Evolutionary conservation across 2,797 vertebrate genomes (phyloP).

Genomic region (Malurus leucopterus): DNA sequence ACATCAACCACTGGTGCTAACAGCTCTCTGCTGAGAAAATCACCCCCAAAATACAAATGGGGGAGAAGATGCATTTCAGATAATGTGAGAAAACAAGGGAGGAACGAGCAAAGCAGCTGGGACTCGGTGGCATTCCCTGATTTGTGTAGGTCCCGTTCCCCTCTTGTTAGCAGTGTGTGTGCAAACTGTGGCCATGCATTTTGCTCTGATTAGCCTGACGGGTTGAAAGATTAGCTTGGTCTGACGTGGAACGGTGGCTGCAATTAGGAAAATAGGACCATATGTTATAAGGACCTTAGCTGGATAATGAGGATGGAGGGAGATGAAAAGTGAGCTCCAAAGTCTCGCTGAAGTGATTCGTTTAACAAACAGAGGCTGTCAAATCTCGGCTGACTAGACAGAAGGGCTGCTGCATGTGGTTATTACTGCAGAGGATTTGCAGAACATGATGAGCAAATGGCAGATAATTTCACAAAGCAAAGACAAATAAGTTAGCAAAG

Average conservation of each 20-base stretch:
- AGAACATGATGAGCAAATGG: constrained; percentile 1
- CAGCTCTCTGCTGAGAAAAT: constrained; percentile 6
- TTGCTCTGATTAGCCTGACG: constrained; percentile 49
- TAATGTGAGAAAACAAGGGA: not conserved
- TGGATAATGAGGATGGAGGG: constrained; percentile 45
- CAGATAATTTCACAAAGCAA: constrained; percentile 30
- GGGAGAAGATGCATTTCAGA: not conserved
- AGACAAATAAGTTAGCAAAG: constrained; percentile 25
- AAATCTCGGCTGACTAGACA: constrained; percentile 41
- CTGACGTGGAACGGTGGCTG: constrained; percentile 25
- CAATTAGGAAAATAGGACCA: constrained; percentile 60
- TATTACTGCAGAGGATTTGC: constrained; percentile 36
- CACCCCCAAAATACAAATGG: not conserved
- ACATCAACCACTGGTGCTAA: not conserved
- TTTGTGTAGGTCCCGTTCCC: constrained; percentile 30
- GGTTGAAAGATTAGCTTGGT: constrained; percentile 55
- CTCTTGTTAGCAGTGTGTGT: constrained; percentile 40
- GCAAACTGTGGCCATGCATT: constrained; percentile 47
- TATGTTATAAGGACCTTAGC: constrained; percentile 54
- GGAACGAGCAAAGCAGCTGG: constrained; percentile 14
- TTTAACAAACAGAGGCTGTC: constrained; percentile 51
- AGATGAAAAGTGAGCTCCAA: constrained; percentile 42
- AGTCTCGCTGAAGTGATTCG: constrained; percentile 50
- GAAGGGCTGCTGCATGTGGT: constrained; percentile 28
- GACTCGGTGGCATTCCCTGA: constrained; percentile 6